Percentiles rank a stretch among this genome's conserved stretches.
Conservation (phyloP, 2,113 vertebrate species). For the Notechis scutatus region DNA sequence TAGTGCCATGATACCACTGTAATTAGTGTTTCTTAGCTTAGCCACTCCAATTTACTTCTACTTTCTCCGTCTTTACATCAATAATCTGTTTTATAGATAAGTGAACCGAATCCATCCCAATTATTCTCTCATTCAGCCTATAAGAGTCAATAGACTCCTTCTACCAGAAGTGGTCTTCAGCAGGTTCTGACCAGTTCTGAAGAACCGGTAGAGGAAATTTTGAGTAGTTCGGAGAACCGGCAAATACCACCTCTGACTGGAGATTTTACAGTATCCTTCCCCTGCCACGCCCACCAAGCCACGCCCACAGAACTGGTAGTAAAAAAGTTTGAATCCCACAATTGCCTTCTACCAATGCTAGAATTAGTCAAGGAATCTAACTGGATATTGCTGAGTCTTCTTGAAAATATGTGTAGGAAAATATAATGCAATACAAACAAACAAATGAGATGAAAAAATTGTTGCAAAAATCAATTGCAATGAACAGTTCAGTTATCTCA, state of each 20-base stretch:
- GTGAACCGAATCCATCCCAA: neutral
- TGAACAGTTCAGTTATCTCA: neutral
- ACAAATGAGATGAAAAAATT: neutral
- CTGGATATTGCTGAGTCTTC: neutral
- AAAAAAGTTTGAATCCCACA: no score
- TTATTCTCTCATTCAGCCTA: neutral
- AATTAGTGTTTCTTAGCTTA: neutral
- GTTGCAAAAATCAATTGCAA: neutral
- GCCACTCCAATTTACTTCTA: neutral
- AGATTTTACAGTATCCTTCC: no score
- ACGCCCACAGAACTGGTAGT: no score
- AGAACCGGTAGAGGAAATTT: no score
- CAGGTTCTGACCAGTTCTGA: no score
- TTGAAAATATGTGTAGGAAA: neutral
- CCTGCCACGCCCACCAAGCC: no score
- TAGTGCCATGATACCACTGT: slow-evolving; percentile 29
- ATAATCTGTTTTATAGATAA: neutral
- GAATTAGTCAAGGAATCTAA: neutral
- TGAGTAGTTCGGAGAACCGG: no score
- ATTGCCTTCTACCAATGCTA: neutral
- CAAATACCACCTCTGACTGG: no score
- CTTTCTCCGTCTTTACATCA: neutral
- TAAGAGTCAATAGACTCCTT: neutral
- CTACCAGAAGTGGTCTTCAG: neutral
- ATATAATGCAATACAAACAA: neutral